Conservation (phyloP, 2,888 invertebrate species). For the Scaptomyza caliginosa region DNA sequence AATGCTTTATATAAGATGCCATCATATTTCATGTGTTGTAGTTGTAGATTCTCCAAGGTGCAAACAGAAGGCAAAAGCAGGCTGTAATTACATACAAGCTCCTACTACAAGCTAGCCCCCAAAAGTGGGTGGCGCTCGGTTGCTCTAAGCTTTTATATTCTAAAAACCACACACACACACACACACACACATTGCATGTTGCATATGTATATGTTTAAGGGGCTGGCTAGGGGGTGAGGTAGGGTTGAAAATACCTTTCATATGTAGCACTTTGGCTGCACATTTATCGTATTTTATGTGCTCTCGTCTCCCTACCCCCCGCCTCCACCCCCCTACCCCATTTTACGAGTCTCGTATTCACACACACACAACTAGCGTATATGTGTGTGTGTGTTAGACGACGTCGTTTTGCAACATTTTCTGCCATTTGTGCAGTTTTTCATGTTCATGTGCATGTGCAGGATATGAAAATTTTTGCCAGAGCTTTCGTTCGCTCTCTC, state of each 20-base stretch:
- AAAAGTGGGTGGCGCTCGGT: not conserved
- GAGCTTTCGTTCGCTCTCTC: conserved; percentile 26
- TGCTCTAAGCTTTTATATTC: conserved; percentile 54
- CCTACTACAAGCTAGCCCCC: not conserved
- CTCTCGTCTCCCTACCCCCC: conserved; percentile 1
- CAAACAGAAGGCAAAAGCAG: conserved; percentile 54
- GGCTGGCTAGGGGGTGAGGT: not conserved
- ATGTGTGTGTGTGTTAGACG: conserved; percentile 14
- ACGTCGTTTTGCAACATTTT: conserved; percentile 74
- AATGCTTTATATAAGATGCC: conserved; percentile 65
- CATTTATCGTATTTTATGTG: conserved; percentile 78
- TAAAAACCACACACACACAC: conserved; percentile 40
- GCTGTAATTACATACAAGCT: conserved; percentile 65
- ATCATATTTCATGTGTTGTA: conserved; percentile 61
- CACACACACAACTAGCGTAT: conserved; percentile 10
- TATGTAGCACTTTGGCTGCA: conserved; percentile 73
- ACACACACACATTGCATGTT: conserved; percentile 20
- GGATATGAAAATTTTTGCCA: conserved; percentile 77
- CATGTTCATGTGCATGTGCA: conserved; percentile 71
- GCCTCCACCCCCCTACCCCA: conserved; percentile 2
- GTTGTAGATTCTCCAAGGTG: conserved; percentile 52
- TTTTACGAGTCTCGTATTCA: conserved; percentile 19
- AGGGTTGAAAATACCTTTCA: conserved; percentile 72
- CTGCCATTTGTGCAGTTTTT: conserved; percentile 79
- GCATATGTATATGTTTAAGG: conserved; percentile 57